Base-by-base conservation (phyloP, 2,797 vertebrate species). In the Lemur catta region DNA sequence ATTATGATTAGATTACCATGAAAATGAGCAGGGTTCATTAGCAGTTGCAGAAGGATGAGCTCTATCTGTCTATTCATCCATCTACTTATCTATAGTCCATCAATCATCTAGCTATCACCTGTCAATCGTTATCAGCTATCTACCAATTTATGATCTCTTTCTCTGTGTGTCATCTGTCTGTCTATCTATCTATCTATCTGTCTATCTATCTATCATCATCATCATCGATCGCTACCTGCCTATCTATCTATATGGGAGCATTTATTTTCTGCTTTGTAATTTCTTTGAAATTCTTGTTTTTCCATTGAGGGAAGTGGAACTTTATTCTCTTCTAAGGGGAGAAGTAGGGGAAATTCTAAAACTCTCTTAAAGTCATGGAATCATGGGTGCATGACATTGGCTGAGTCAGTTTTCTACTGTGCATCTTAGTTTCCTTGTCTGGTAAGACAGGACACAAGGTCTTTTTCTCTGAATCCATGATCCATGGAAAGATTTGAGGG, bases 201-300 rank as follows among this genome's bases (percentile, higher is more conserved):
- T 48, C 46, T 48, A 3, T 63, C 55, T 72, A 3, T 50, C 20
- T 65, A 35, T 48, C 22, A n/a, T 65, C 59, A 30, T 17, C 33
- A n/a, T n/a, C 30, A n/a, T 35, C 1, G 1, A 20, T 67, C 63
- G 35, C 63, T n/a, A 18, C 33, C 63, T 67, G 33, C 18, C 33
- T n/a, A 2, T 48, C 55, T 72, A 3, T 50, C 20, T 65, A 35
- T 48, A 22, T 76, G 50, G 9, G 35, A 55, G 71, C 6, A 74
- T 61, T 7, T 24, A 65, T 91, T 75, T 96, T 89, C 85, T 86
- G 17, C 65, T 76, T 86, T 52, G 4, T 63, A 85, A 92, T 30
- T 76, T 61, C 43, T 89, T 35, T 41, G 28, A 95, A 93, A 87
- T 87, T 81, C 30, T 90, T 43, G 3, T 87, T 90, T 22, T 93